These are phyloP conservation scores for Toxostoma redivivum DNA, from an alignment of 2,113 vertebrate species.

Conservation along the genomic window DNA sequence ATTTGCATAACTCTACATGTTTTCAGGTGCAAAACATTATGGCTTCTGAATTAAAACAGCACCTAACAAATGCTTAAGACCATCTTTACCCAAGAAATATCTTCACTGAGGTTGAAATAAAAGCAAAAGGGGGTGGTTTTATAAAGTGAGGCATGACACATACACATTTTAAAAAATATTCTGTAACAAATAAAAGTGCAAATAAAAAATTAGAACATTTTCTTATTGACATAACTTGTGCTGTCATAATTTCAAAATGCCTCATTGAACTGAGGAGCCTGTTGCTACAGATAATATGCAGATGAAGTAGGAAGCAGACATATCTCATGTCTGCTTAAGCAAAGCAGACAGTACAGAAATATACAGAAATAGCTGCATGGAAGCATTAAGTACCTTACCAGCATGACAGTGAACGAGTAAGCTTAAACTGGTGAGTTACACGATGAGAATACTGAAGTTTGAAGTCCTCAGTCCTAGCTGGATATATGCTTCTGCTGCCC, in stretches of 20 bases:
- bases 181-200: neutral
- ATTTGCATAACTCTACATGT: slow-evolving; percentile 1
- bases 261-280: neutral
- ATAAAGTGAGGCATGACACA: neutral
- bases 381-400: neutral
- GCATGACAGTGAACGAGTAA: neutral
- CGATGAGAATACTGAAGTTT: neutral
- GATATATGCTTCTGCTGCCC: neutral
- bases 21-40: neutral
- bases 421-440: neutral
- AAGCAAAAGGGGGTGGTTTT: neutral
- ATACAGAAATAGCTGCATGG: neutral
- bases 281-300: neutral
- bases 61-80: neutral
- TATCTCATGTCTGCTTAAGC: neutral
- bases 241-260: neutral
- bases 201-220: neutral
- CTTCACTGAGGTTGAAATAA: neutral
- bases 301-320: neutral
- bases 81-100: neutral
- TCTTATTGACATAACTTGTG: neutral
- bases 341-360: neutral
- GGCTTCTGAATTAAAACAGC: neutral
- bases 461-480: neutral
- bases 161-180: neutral